Evolutionary conservation across 2,797 vertebrate species (phyloP).

Genomic region (Allobates femoralis): DNA sequence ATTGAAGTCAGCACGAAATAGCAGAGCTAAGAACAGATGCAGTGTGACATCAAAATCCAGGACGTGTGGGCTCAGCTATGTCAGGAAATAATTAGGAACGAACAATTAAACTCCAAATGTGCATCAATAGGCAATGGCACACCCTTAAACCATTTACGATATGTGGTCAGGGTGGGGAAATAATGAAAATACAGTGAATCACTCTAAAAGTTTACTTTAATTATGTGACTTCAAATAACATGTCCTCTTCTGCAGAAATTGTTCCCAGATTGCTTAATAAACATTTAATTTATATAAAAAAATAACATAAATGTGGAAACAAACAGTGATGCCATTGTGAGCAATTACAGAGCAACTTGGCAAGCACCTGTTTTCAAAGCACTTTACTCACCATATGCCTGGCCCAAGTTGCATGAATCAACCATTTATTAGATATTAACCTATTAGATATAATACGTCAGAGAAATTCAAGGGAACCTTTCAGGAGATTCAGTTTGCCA

Average conservation of each 20-base stretch:
- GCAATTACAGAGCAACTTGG: constrained; percentile 9
- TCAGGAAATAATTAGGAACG: constrained; percentile 47
- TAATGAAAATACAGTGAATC: constrained; percentile 43
- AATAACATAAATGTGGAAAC: not conserved
- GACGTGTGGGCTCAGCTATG: constrained; percentile 1
- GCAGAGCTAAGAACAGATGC: not conserved
- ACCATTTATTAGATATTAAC: not conserved
- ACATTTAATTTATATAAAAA: not conserved
- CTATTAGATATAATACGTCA: not conserved
- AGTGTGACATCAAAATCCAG: not conserved
- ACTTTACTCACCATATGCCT: constrained; percentile 9
- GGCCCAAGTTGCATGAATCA: not conserved
- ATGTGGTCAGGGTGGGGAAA: constrained; percentile 1
- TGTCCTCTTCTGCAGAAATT: not conserved
- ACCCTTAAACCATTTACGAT: constrained; percentile 31
- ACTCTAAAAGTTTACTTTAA: constrained; percentile 20
- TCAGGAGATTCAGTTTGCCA: no score
- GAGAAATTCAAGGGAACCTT: not conserved
- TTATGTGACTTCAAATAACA: constrained; percentile 2
- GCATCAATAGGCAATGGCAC: constrained; percentile 29
- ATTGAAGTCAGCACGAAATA: constrained; percentile 16
- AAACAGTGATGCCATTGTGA: constrained; percentile 41
- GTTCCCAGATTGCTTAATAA: constrained; percentile 10
- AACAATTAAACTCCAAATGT: constrained; percentile 26
- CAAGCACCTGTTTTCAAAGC: constrained; percentile 27